Base-by-base conservation (phyloP, 2,113 vertebrate species). In the Leptodactylus fuscus region DNA sequence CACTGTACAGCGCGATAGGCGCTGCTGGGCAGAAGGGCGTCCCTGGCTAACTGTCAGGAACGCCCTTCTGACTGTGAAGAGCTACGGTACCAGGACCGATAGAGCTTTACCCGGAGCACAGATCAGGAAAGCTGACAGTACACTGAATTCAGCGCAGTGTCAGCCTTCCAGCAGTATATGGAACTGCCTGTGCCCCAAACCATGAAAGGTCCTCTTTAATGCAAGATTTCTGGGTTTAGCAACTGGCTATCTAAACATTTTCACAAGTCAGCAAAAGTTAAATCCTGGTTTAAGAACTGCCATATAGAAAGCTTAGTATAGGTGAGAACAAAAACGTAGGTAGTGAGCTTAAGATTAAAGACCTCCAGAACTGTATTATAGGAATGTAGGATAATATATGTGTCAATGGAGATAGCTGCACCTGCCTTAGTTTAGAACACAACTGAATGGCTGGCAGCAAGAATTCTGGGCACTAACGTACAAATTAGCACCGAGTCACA, bases 201-300 rank as follows among this genome's bases (percentile, higher is more conserved):
- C n/a, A n/a, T n/a, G n/a, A n/a, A n/a, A n/a, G n/a, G n/a, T n/a
- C n/a, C n/a, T n/a, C n/a, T n/a, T 60, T 55, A 22, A 58, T 18
- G 38, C 29, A 34, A n/a, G 13, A 58, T 55, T 58, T 13, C 20
- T 60, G 48, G 55, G 32, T 78, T 32, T 36, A 32, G 9, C 13
- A 51, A 3, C 10, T 58, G 18, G 41, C 34, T 60, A 4, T 58
- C 32, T 80, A 18, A 80, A 60, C 7, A 29, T 32, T 80, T 53
- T 53, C 11, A 51, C 48, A 78, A 78, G 69, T 73, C 69, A 48
- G n/a, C n/a, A 75, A 75, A 75, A 41, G 9, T 38, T 58, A 58
- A 58, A 15, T 24, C 11, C 13, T 60, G 22, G 49, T 38, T 58
- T 41, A 29, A 36, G 32, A 79, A 79, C 12, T 10, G 6, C 49